These are phyloP conservation scores for Schlechtendalia chinensis DNA, from an alignment of 1,140 invertebrate species.

Conservation along the genomic window DNA sequence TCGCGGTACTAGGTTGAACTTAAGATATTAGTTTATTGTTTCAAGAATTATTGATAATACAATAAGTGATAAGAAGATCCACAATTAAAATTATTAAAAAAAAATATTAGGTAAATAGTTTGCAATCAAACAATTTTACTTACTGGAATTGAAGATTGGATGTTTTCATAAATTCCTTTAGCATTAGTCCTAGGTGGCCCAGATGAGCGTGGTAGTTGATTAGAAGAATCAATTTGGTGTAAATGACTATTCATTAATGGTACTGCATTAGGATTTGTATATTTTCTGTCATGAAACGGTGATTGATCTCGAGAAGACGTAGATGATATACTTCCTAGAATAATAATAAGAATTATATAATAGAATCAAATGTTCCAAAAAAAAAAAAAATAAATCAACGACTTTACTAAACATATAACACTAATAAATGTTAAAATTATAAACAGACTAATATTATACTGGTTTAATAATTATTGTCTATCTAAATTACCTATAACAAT, in stretches of 20 bases:
- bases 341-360: background rate
- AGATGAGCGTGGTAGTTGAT: conserved; percentile 13
- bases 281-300: background rate
- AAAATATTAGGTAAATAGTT: background rate
- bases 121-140: background rate
- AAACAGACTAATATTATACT: too few relatives aligned
- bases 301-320: conserved; percentile 5
- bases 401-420: too few relatives aligned
- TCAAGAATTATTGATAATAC: too few relatives aligned
- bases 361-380: background rate
- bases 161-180: conserved; percentile 29
- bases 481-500: too few relatives aligned
- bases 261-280: conserved; percentile 21
- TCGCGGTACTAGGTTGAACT: too few relatives aligned
- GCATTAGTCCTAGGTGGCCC: conserved; percentile 27
- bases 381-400: background rate
- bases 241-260: conserved; percentile 30
- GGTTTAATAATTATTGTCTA: too few relatives aligned
- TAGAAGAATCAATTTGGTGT: conserved; percentile 18
- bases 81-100: too few relatives aligned
- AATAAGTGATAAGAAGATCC: too few relatives aligned
- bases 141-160: conserved; percentile 30
- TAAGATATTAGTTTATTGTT: too few relatives aligned
- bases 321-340: conserved; percentile 20
- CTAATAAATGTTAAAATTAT: too few relatives aligned